Conservation (phyloP, 2,797 vertebrate genomes). For the Sciaenops ocellatus region DNA sequence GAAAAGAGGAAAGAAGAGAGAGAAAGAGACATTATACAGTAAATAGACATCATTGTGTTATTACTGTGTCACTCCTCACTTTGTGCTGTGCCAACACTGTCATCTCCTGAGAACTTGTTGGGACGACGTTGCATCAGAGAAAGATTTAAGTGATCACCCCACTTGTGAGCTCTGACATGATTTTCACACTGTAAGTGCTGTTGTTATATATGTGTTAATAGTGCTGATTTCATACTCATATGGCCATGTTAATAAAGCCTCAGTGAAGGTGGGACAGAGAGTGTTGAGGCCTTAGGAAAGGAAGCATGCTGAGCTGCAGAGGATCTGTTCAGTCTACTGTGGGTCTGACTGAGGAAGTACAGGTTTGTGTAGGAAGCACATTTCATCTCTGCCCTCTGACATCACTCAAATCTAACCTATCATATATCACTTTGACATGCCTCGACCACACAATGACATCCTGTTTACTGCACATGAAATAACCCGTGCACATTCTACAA, state of each 20-base stretch:
- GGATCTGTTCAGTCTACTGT: background rate
- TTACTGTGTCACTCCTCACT: background rate
- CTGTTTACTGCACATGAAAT: background rate
- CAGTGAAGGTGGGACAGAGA: background rate
- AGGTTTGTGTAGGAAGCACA: background rate
- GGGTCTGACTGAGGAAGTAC: slow-evolving; percentile 1
- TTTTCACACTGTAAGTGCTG: background rate
- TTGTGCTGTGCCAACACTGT: background rate
- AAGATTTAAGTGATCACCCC: background rate
- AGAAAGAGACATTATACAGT: slow-evolving; percentile 35
- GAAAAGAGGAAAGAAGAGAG: slow-evolving; percentile 80
- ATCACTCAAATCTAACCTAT: background rate
- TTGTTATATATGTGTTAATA: background rate
- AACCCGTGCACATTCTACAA: background rate
- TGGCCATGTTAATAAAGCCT: background rate
- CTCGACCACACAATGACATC: background rate
- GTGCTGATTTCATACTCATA: background rate
- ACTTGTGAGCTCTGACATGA: background rate
- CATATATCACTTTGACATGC: background rate
- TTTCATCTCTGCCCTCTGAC: background rate
- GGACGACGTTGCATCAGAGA: too few species aligned
- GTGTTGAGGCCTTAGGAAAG: background rate
- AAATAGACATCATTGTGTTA: background rate
- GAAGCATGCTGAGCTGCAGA: slow-evolving; percentile 5
- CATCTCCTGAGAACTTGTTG: too few species aligned